Base-by-base conservation (phyloP, 2,797 vertebrate species). In the Sebastes oblongus region DNA sequence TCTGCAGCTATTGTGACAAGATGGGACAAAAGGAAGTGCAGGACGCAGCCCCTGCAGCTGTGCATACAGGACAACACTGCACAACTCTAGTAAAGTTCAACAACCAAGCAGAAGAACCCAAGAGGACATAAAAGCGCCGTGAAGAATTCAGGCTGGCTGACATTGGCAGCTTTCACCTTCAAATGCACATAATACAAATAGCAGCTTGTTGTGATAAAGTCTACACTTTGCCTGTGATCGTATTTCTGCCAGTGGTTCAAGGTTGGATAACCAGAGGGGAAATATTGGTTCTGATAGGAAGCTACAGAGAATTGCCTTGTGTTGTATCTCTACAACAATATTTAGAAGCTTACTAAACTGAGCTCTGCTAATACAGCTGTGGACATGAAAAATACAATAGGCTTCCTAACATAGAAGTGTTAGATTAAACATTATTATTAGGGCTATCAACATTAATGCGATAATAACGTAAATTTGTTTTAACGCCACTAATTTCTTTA, bases 31-130 rank as follows among this genome's bases (percentile, higher is more conserved):
- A 54, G 86, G 79, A 80, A 86, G 86, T 86, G 89, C 85, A 86
- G 73, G 67, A 86, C 11, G 77, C 59, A 89, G 81, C 84, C 89
- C 85, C 91, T 78, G 91, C 95, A 96, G 95, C 95, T 96, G 95
- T 95, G 93, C 93, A 96, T 78, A 96, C 94, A 95, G 85, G 84
- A 88, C 91, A 74, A 67, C 91, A 65, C 91, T 50, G 83, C 91
- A 91, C 85, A 91, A 93, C 89, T 80, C 91, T 79, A 77, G 86
- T 81, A 84, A 90, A 92, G 93, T 93, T 93, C 87, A 93, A 92
- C 93, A 90, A 85, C 82, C 86, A 54, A 60, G 82, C 84, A 83
- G 77, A 82, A 85, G 88, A 84, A 83, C 88, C 82, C 62, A 75
- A 82, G 18, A 50, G 6, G 80, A 81, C 75, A 85, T 86, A 78